These are phyloP conservation scores for Typhlomys cinereus DNA, from an alignment of 2,113 vertebrate species.

Conservation along the genomic window DNA sequence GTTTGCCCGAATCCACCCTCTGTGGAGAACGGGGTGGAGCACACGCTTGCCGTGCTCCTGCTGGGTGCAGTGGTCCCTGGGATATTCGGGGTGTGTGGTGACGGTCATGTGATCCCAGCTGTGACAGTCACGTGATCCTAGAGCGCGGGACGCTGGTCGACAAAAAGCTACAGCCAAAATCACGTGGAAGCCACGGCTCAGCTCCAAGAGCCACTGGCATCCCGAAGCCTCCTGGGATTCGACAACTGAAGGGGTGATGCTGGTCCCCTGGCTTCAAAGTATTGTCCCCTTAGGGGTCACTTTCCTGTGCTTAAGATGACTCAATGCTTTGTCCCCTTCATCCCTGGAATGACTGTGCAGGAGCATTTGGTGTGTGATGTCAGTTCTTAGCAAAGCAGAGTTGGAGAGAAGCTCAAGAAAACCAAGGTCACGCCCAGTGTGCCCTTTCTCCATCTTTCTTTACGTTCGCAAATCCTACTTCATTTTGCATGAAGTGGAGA, in stretches of 20 bases:
- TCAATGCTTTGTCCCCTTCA: not conserved
- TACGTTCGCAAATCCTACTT: not conserved
- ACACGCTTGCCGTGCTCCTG: rapidly evolving
- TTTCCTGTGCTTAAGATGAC: not conserved
- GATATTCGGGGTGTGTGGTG: not conserved
- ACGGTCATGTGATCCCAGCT: too few species aligned
- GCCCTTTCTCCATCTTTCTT: too few species aligned
- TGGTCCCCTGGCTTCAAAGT: too few species aligned
- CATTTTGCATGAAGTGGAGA: not conserved
- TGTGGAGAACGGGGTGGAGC: rapidly evolving
- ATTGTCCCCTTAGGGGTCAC: too few species aligned
- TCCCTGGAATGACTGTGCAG: too few species aligned
- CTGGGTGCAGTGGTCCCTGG: too few species aligned
- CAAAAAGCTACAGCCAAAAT: rapidly evolving
- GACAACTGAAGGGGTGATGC: too few species aligned
- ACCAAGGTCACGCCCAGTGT: rapidly evolving
- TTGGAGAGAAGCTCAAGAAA: not conserved
- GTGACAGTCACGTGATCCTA: not conserved
- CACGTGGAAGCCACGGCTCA: not conserved
- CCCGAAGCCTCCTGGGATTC: rapidly evolving
- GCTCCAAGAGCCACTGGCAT: rapidly evolving
- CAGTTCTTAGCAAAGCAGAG: not conserved
- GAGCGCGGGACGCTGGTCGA: rapidly evolving
- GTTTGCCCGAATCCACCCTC: rapidly evolving
- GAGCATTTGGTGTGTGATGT: too few species aligned